phyloP scores from a whole-genome alignment of 2,888 invertebrate genomes.

The Electrophaes corylata region DNA sequence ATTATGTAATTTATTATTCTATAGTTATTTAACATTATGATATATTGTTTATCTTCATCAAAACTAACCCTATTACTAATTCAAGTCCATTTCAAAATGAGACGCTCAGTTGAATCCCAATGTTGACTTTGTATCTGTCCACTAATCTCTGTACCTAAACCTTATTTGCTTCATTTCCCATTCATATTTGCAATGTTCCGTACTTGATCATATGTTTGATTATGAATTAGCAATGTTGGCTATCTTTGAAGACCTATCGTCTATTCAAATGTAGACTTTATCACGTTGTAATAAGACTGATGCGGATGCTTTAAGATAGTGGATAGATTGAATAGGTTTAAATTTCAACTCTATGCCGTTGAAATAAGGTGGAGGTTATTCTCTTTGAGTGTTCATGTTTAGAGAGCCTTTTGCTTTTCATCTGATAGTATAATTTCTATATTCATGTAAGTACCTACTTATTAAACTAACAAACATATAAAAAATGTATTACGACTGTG shows the following conservation, averaged over 20 bases:
- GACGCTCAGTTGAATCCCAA: slow-evolving; percentile 20
- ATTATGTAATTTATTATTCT: too few species aligned
- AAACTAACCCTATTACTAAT: slow-evolving; percentile 3
- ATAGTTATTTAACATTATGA: too few species aligned
- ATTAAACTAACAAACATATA: too few species aligned
- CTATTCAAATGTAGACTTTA: slow-evolving; percentile 2
- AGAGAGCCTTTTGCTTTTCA: slow-evolving; percentile 38
- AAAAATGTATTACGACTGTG: too few species aligned
- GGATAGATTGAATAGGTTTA: background rate
- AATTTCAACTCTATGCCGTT: slow-evolving; percentile 1
- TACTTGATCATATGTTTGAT: slow-evolving; percentile 42
- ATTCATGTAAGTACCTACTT: too few species aligned
- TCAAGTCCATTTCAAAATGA: slow-evolving; percentile 14
- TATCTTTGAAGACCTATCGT: slow-evolving; percentile 16
- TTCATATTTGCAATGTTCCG: slow-evolving; percentile 44
- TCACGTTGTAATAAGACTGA: background rate
- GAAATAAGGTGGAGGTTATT: slow-evolving; percentile 31
- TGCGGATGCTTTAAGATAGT: background rate
- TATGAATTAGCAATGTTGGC: slow-evolving; percentile 42
- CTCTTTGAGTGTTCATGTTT: slow-evolving; percentile 47
- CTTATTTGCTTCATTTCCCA: slow-evolving; percentile 34
- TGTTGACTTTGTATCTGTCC: slow-evolving; percentile 33
- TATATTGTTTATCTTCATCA: too few species aligned
- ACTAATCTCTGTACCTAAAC: slow-evolving; percentile 35
- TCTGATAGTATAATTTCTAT: slow-evolving; percentile 31